phyloP scores from a whole-genome alignment of 2,113 vertebrate genomes.

The Marmota flaviventris region DNA sequence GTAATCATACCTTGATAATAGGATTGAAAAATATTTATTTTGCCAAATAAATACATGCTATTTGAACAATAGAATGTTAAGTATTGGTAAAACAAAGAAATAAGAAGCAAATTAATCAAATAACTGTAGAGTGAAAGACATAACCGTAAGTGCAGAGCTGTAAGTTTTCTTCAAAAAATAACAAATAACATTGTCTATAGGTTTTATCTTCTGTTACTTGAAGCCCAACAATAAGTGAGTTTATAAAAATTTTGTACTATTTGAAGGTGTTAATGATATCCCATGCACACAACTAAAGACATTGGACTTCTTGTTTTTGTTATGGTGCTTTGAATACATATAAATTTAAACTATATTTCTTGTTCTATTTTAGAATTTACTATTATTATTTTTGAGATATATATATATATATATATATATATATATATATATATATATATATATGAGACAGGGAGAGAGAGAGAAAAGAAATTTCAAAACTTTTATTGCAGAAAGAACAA shows the following conservation, averaged over 20 bases:
- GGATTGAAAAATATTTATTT: not conserved
- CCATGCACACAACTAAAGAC: not conserved
- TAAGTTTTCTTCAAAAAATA: slow-evolving; percentile 44
- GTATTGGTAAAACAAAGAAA: slow-evolving; percentile 29
- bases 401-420: not conserved
- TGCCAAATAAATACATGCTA: not conserved
- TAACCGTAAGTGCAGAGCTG: not conserved
- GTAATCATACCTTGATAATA: not conserved
- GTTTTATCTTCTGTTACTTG: not conserved
- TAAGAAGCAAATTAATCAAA: not conserved
- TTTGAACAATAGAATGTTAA: slow-evolving; percentile 23
- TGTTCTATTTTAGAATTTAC: not conserved
- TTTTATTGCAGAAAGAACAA: not conserved
- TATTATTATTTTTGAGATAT: slow-evolving; percentile 1
- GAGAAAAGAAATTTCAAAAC: slow-evolving; percentile 4
- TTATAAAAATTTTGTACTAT: not conserved
- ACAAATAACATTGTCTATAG: not conserved
- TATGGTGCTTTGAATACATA: not conserved
- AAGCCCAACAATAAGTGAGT: not conserved
- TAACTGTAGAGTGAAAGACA: not conserved
- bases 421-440: not conserved
- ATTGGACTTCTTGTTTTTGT: not conserved
- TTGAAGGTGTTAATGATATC: not conserved
- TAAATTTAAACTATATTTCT: not conserved
- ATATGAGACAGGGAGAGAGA: too few relatives aligned